Conservation (phyloP, 2,113 vertebrate genomes). For the Notarius quadriscutis region DNA sequence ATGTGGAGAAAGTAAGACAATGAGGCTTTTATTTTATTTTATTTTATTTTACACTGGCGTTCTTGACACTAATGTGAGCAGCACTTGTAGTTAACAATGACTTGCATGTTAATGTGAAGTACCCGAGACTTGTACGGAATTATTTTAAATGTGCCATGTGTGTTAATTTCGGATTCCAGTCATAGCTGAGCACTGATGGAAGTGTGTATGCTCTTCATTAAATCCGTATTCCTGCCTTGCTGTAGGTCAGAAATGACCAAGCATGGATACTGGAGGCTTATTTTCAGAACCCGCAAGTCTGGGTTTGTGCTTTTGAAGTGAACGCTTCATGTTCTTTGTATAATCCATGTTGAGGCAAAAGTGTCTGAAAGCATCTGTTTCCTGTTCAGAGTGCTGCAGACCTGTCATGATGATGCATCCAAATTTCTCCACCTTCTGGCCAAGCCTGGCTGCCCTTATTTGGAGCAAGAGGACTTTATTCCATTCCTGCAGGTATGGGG, state of each 20-base stretch:
- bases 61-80: conserved; percentile 6
- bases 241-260: conserved; percentile 46
- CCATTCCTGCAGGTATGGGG: conserved; percentile 91
- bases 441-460: conserved; percentile 87
- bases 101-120: conserved; percentile 2
- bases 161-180: conserved; percentile 12
- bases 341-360: conserved; percentile 13
- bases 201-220: conserved; percentile 47
- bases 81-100: not conserved
- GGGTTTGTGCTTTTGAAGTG: conserved; percentile 41
- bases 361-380: conserved; percentile 71
- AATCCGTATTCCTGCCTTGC: conserved; percentile 42
- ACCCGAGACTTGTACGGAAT: not conserved
- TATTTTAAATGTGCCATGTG: conserved; percentile 6
- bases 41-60: conserved; percentile 15
- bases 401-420: conserved; percentile 89
- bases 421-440: conserved; percentile 92
- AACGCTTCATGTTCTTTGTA: conserved; percentile 41
- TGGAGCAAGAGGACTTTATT: conserved; percentile 96
- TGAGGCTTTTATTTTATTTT: conserved; percentile 40
- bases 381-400: conserved; percentile 83
- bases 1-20: conserved; percentile 98
- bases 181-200: conserved; percentile 41
- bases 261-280: conserved; percentile 62
- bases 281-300: conserved; percentile 61